These are phyloP conservation scores for Antigone vipio DNA, from an alignment of 2,113 vertebrate species.

Conservation along the genomic window DNA sequence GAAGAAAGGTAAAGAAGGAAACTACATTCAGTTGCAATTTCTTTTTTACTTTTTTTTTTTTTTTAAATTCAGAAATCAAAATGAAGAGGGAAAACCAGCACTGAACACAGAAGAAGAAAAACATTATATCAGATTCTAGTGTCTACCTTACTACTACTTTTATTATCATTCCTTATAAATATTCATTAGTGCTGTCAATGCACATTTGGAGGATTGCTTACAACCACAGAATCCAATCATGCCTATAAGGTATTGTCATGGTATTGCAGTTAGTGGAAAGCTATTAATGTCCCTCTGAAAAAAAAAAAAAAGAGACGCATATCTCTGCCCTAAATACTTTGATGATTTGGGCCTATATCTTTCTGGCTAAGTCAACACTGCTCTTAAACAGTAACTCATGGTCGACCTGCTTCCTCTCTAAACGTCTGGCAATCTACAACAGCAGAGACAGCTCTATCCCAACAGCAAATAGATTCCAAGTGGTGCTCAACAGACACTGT, in stretches of 20 bases:
- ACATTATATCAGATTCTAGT: not conserved
- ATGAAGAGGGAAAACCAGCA: not conserved
- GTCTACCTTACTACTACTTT: not conserved
- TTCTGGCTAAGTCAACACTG: not conserved
- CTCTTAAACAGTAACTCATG: not conserved
- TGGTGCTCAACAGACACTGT: not conserved
- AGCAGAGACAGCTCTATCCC: not conserved
- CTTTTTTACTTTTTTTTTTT: not conserved
- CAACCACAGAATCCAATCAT: not conserved
- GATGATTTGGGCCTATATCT: not conserved
- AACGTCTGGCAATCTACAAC: not conserved
- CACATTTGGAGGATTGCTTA: not conserved
- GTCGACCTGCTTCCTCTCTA: not conserved
- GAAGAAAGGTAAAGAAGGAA: not conserved
- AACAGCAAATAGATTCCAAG: not conserved
- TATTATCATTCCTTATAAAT: not conserved
- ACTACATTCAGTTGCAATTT: not conserved
- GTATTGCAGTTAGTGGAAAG: not conserved
- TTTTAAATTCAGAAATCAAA: not conserved
- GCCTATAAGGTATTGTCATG: not conserved
- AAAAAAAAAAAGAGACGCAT: not conserved
- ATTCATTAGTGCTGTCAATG: not conserved
- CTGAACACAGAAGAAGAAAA: not conserved
- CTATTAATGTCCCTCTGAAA: not conserved
- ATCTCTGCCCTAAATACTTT: not conserved